Conservation (phyloP, 2,797 vertebrate species). For the Mergus octosetaceus region DNA sequence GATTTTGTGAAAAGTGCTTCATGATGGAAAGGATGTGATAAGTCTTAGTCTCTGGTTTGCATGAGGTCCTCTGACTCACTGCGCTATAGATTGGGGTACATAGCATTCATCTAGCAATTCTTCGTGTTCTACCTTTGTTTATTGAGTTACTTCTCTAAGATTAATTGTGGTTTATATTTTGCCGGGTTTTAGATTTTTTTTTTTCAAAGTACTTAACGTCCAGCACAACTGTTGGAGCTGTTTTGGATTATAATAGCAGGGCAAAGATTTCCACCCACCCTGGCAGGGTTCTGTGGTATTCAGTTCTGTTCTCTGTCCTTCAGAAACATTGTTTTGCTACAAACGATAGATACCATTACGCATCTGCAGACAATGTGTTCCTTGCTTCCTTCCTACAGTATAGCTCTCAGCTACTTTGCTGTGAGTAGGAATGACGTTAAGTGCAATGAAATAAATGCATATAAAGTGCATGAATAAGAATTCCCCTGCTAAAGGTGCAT, state of each 20-base stretch:
- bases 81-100: not conserved
- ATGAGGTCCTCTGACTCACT: not conserved
- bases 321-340: not conserved
- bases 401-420: not conserved
- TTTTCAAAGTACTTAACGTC: not conserved
- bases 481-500: not conserved
- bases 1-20: not conserved
- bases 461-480: not conserved
- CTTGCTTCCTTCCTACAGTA: not conserved
- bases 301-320: not conserved
- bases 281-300: not conserved
- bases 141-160: not conserved
- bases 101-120: not conserved
- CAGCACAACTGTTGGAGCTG: not conserved
- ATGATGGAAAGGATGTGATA: not conserved
- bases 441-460: not conserved
- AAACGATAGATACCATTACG: not conserved
- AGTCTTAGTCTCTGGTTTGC: not conserved
- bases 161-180: not conserved
- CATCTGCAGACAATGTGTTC: not conserved
- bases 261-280: not conserved
- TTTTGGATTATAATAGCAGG: not conserved
- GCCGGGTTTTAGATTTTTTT: not conserved
- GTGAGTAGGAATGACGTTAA: not conserved
- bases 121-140: not conserved